These are phyloP conservation scores for Odontamblyopus rebecca DNA, from an alignment of 2,797 vertebrate species.

Conservation along the genomic window DNA sequence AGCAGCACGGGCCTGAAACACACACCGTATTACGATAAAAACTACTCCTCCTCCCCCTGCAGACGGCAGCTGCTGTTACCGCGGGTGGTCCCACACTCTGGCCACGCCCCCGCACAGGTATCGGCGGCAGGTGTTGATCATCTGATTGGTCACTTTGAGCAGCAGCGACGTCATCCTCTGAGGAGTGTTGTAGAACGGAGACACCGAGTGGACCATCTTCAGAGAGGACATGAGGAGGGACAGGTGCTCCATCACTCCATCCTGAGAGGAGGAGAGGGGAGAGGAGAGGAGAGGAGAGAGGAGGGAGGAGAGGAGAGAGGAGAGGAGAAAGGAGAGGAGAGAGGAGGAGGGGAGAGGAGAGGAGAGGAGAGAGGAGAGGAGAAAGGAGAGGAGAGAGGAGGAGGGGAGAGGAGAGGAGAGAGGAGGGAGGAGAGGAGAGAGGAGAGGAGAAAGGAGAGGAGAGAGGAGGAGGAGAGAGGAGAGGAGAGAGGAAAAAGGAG, in stretches of 20 bases:
- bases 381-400: not conserved
- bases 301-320: not conserved
- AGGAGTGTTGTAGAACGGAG: constrained; percentile 82
- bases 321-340: not conserved
- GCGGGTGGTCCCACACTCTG: constrained; percentile 81
- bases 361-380: not conserved
- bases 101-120: constrained; percentile 74
- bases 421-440: not conserved
- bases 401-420: not conserved
- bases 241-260: constrained; percentile 72
- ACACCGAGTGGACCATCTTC: constrained; percentile 79
- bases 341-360: too few relatives aligned
- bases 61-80: constrained; percentile 52
- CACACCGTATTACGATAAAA: not conserved
- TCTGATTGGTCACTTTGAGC: constrained; percentile 87
- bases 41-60: too few relatives aligned
- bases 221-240: constrained; percentile 80
- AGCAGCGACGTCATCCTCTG: constrained; percentile 84
- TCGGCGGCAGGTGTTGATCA: constrained; percentile 78
- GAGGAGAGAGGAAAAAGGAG: too few relatives aligned
- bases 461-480: too few relatives aligned
- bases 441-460: not conserved
- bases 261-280: constrained; percentile 48
- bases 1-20: constrained; percentile 72
- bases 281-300: not conserved